These are phyloP conservation scores for Cynaeus angustus DNA, from an alignment of 2,888 invertebrate genomes.

Conservation along the genomic window DNA sequence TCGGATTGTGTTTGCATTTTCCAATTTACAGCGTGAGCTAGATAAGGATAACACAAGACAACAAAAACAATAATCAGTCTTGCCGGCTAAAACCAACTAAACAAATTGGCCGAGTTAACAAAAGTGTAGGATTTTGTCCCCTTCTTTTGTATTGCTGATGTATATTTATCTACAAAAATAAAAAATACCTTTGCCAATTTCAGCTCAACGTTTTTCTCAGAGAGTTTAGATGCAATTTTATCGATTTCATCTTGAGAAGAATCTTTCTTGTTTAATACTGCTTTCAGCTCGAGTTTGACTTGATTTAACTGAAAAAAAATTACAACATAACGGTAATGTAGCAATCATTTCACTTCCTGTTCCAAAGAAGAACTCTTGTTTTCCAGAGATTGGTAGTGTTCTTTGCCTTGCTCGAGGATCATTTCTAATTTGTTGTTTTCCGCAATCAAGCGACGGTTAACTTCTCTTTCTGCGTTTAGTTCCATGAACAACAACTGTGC, in stretches of 20 bases:
- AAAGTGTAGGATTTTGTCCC: background rate
- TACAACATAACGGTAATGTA: background rate
- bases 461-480: slow-evolving; percentile 48
- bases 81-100: slow-evolving; percentile 7
- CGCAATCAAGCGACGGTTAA: background rate
- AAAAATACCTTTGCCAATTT: slow-evolving; percentile 19
- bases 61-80: slow-evolving; percentile 19
- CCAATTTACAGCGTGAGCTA: background rate
- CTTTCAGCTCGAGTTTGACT: background rate
- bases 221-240: slow-evolving; percentile 8
- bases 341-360: slow-evolving; percentile 20
- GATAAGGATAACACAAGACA: slow-evolving; percentile 12
- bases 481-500: slow-evolving; percentile 50
- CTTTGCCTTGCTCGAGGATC: slow-evolving; percentile 24
- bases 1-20: slow-evolving; percentile 9
- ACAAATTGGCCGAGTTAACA: slow-evolving; percentile 18
- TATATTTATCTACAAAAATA: background rate
- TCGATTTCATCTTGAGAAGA: slow-evolving; percentile 43
- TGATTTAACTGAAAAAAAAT: slow-evolving; percentile 16
- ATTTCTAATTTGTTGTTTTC: slow-evolving; percentile 28
- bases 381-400: slow-evolving; percentile 10
- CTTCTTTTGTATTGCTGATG: no score
- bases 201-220: slow-evolving; percentile 21
- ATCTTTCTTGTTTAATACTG: background rate
- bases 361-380: background rate